These are phyloP conservation scores for Solenopsis invicta DNA, from an alignment of 1,140 invertebrate species.

Conservation along the genomic window DNA sequence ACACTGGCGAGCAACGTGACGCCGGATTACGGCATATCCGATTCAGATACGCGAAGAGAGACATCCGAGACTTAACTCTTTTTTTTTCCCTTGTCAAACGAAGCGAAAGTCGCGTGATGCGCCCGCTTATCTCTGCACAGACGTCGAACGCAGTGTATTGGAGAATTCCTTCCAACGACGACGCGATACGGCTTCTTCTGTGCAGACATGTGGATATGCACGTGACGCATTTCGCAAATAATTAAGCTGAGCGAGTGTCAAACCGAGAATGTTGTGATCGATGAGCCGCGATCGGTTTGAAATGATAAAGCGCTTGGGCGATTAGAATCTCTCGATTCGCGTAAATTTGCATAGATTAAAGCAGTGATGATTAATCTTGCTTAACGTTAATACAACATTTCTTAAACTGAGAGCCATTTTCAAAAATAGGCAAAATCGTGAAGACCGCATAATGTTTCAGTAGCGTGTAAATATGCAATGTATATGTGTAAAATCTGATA, in stretches of 20 bases:
- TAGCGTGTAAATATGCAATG: too few relatives aligned
- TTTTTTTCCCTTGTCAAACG: neutral
- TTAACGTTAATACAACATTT: too few relatives aligned
- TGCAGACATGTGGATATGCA: neutral
- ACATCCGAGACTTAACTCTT: neutral
- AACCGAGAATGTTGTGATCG: neutral
- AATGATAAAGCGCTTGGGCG: neutral
- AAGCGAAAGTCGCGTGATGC: slow-evolving; percentile 33
- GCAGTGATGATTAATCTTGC: too few relatives aligned
- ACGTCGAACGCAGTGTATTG: too few relatives aligned
- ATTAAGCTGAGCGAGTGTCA: neutral
- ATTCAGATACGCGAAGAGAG: neutral
- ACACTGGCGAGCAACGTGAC: slow-evolving; percentile 5
- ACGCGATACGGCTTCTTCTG: too few relatives aligned
- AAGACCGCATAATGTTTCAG: too few relatives aligned
- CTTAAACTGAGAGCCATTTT: too few relatives aligned
- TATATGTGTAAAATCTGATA: too few relatives aligned
- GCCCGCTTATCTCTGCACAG: neutral
- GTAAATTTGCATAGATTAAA: too few relatives aligned
- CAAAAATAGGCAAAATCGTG: too few relatives aligned
- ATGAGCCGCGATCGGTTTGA: neutral
- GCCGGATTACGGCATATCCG: neutral
- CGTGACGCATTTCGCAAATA: neutral
- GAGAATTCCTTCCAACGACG: neutral
- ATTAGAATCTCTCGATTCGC: neutral